Evolutionary conservation across 2,888 invertebrate genomes (phyloP), one percentile per base, ranked within the genome.

Genomic region (Poecilus cupreus): DNA sequence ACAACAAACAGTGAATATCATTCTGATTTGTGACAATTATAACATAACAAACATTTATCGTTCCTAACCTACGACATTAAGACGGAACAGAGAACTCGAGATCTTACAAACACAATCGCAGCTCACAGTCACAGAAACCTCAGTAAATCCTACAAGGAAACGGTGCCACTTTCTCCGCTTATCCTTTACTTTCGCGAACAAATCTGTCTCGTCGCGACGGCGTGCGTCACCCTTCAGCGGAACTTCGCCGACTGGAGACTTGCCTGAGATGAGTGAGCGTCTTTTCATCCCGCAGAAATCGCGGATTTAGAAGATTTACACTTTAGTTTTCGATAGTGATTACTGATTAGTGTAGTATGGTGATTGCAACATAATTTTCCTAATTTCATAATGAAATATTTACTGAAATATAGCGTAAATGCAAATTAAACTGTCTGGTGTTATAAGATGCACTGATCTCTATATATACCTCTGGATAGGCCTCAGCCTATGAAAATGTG

Each of bases 141-240:
- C 32, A 37, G 64, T 68, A 68, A 68, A 68, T 68, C 64, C 64
- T 68, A 68, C n/a, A 68, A 68, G 64, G 64, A 68, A 68, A 68
- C 64, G 64, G 64, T 68, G 37, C 37, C 64, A 68, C 64, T 68
- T 68, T 68, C 64, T 16, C 37, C 64, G 64, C 64, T 68, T 68
- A 68, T 75, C 75, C 75, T 75, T 75, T 75, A 75, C 75, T 75
- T 75, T 54, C 37, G 32, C 46, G 75, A 75, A 75, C 75, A 75
- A 75, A 75, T 75, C 75, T 75, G 54, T 75, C 75, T 68, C 64
- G 64, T 68, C 64, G 64, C 60, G 60, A 60, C 60, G 60, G 22
- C n/a, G 8, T 20, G n/a, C 60, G 60, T 60, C 60, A 5, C 8
- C 60, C n/a, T 26, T 26, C 24, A 54, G 54, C 54, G 22, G 54